Percentiles rank a stretch among this genome's conserved stretches.
Evolutionary conservation across 2,113 vertebrate species (phyloP).

Genomic region (Herpailurus yagouaroundi): DNA sequence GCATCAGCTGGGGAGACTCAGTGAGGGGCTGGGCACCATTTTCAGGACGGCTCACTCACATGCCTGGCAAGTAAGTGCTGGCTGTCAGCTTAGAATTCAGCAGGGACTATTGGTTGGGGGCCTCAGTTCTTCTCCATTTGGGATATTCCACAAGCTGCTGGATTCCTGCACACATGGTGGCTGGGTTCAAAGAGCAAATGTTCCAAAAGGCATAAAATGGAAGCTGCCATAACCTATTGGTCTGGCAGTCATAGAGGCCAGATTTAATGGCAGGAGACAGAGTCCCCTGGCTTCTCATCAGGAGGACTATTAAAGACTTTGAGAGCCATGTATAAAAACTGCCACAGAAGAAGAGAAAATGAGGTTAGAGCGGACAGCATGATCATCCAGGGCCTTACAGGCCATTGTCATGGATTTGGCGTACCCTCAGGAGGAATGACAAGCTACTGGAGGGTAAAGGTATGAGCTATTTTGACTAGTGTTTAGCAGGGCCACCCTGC

Average conservation of each 20-base stretch:
- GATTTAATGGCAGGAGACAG: background rate
- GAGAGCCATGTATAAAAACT: background rate
- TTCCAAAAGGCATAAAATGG: background rate
- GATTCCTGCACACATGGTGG: background rate
- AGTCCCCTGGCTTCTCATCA: background rate
- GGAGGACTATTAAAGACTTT: background rate
- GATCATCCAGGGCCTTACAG: background rate
- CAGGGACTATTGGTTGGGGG: background rate
- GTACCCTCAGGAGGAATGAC: background rate
- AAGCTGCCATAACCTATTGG: background rate
- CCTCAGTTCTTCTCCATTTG: background rate
- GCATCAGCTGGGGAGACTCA: background rate
- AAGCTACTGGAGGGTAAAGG: background rate
- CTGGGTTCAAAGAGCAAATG: background rate
- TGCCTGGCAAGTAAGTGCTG: background rate
- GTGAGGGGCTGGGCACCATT: background rate
- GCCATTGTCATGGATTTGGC: background rate
- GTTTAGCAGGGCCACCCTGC: background rate
- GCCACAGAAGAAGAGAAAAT: background rate
- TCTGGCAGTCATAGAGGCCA: background rate
- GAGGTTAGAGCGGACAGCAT: background rate
- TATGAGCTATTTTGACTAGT: background rate
- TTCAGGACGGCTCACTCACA: background rate
- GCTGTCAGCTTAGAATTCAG: too few species aligned
- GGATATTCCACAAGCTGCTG: background rate